Evolutionary conservation across 2,888 invertebrate genomes (phyloP).

Genomic region (Oscheius sp.): DNA sequence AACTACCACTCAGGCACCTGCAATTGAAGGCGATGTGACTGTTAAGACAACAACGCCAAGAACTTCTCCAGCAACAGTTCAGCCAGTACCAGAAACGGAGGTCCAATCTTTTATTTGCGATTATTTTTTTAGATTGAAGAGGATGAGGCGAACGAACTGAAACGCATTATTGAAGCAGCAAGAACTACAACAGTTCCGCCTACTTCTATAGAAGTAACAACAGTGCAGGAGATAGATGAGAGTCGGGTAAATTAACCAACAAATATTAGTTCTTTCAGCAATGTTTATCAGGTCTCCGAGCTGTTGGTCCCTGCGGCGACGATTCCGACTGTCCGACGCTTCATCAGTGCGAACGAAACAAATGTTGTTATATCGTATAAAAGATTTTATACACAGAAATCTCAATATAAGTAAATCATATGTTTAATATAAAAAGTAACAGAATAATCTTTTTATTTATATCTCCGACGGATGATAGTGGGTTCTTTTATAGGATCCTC

Average conservation of each 20-base stretch:
- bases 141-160: slow-evolving; percentile 3
- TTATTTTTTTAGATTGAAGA: slow-evolving; percentile 2
- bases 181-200: slow-evolving; percentile 6
- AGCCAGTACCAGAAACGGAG: slow-evolving; percentile 13
- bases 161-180: slow-evolving; percentile 8
- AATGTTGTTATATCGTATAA: slow-evolving; percentile 45
- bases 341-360: slow-evolving; percentile 46
- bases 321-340: slow-evolving; percentile 52
- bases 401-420: not conserved
- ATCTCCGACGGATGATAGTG: slow-evolving; percentile 20
- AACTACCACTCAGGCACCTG: slow-evolving; percentile 24
- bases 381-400: not conserved
- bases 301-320: slow-evolving; percentile 51
- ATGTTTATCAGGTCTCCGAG: slow-evolving; percentile 42
- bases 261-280: slow-evolving; percentile 29
- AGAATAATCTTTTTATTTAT: too few species aligned
- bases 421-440: too few species aligned
- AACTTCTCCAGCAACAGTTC: slow-evolving; percentile 11
- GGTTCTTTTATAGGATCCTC: slow-evolving; percentile 6
- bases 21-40: slow-evolving; percentile 30
- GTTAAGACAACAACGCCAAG: slow-evolving; percentile 10
- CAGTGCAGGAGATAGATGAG: slow-evolving; percentile 29
- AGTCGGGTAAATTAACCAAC: slow-evolving; percentile 18
- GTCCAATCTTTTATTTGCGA: not conserved
- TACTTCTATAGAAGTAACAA: not conserved